Evolutionary conservation across 2,888 invertebrate species (phyloP).

Genomic region (Agrenia bidenticulata): DNA sequence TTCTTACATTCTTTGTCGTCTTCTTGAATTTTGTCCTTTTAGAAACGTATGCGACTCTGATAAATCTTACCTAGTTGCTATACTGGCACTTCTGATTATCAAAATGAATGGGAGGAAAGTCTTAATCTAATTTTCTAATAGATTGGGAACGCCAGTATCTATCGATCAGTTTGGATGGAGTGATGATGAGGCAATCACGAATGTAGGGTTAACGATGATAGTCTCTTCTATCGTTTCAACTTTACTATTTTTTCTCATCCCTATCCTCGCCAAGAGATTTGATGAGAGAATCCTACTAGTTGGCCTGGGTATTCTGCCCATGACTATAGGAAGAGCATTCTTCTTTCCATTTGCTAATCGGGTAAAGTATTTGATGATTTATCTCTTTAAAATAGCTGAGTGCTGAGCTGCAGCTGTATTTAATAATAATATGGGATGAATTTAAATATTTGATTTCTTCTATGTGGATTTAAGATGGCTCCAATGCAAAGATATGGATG

Average conservation of each 20-base stretch:
- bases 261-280: conserved; percentile 69
- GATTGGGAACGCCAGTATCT: conserved; percentile 75
- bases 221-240: conserved; percentile 77
- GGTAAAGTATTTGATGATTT: conserved; percentile 6
- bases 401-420: not conserved
- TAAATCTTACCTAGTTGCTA: not conserved
- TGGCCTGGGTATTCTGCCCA: conserved; percentile 79
- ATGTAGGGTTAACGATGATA: conserved; percentile 81
- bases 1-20: conserved; percentile 77
- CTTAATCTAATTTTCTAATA: conserved; percentile 52
- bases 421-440: not conserved
- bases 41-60: conserved; percentile 66
- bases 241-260: conserved; percentile 66
- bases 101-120: not conserved
- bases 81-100: not conserved
- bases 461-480: conserved; percentile 17
- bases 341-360: conserved; percentile 75
- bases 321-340: conserved; percentile 71
- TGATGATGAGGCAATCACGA: conserved; percentile 71
- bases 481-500: conserved; percentile 43
- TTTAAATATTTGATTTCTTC: not conserved
- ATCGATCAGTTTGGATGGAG: conserved; percentile 87
- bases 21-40: conserved; percentile 84
- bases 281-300: conserved; percentile 75
- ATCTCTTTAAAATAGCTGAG: no score